phyloP scores from a whole-genome alignment of 92 coral and sea anemone species.

The Montipora capitata region DNA sequence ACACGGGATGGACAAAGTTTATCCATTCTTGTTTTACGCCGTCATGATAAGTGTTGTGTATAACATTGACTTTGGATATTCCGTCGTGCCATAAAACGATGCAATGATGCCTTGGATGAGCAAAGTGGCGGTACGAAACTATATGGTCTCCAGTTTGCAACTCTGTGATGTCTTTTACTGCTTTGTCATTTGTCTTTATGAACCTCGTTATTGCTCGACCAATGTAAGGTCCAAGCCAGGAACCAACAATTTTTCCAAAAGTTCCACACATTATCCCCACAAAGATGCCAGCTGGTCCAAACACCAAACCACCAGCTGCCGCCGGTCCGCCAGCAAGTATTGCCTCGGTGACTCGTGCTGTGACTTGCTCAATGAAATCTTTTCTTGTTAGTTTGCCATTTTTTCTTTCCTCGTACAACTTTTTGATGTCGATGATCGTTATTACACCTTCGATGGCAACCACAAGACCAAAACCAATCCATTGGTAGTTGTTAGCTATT shows the following conservation, averaged over 20 bases:
- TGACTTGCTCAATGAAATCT: conserved; percentile 47
- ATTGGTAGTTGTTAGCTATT: conserved; percentile 37
- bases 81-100: conserved; percentile 56
- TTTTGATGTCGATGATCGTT: conserved; percentile 33
- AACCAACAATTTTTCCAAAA: conserved; percentile 45
- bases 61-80: conserved; percentile 39
- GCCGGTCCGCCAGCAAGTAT: conserved; percentile 37
- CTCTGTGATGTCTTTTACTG: conserved; percentile 35
- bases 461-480: conserved; percentile 65
- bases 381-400: conserved; percentile 35
- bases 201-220: conserved; percentile 38
- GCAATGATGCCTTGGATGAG: conserved; percentile 64
- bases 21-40: conserved; percentile 62
- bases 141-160: conserved; percentile 59
- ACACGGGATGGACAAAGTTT: conserved; percentile 46
- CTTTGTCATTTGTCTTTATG: conserved; percentile 50
- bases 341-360: conserved; percentile 50
- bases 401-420: conserved; percentile 46
- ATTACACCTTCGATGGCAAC: conserved; percentile 42
- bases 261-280: conserved; percentile 45
- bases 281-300: conserved; percentile 29
- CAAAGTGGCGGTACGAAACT: conserved; percentile 42
- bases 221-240: conserved; percentile 47
- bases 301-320: conserved; percentile 47
- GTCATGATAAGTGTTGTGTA: conserved; percentile 48